phyloP scores from a whole-genome alignment of 2,113 vertebrate species.

The Atrichornis clamosus region DNA sequence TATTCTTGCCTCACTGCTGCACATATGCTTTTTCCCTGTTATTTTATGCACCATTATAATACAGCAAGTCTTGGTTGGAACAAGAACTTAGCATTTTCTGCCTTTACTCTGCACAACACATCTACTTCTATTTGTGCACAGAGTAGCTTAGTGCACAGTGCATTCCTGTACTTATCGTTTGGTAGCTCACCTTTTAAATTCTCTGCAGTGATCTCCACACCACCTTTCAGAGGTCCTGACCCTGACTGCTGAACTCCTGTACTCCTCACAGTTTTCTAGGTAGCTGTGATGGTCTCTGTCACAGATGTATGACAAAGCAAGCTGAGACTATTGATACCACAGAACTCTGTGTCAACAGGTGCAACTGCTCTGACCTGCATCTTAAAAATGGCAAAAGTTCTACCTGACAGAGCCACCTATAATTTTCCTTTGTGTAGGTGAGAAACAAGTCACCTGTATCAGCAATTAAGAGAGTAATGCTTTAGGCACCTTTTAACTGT shows the following conservation, averaged over 20 bases:
- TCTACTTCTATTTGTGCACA: background rate
- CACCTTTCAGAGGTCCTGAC: background rate
- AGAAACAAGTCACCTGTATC: background rate
- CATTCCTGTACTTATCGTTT: background rate
- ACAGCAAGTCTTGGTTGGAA: background rate
- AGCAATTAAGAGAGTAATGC: background rate
- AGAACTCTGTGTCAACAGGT: background rate
- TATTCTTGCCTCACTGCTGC: background rate
- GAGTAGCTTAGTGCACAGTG: background rate
- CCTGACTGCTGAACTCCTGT: background rate
- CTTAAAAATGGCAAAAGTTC: background rate
- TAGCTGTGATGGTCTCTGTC: background rate
- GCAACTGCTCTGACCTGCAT: background rate
- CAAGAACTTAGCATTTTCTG: background rate
- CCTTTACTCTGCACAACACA: background rate
- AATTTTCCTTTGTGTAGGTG: background rate
- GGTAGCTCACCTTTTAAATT: background rate
- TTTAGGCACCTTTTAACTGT: background rate
- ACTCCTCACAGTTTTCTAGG: background rate
- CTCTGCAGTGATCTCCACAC: background rate
- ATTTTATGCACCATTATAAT: background rate
- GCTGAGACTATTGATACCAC: background rate
- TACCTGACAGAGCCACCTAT: background rate
- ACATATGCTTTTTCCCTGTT: background rate
- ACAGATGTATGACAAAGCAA: background rate